Base-by-base conservation (phyloP, 2,888 invertebrate genomes). In the Conops quadrifasciatus region DNA sequence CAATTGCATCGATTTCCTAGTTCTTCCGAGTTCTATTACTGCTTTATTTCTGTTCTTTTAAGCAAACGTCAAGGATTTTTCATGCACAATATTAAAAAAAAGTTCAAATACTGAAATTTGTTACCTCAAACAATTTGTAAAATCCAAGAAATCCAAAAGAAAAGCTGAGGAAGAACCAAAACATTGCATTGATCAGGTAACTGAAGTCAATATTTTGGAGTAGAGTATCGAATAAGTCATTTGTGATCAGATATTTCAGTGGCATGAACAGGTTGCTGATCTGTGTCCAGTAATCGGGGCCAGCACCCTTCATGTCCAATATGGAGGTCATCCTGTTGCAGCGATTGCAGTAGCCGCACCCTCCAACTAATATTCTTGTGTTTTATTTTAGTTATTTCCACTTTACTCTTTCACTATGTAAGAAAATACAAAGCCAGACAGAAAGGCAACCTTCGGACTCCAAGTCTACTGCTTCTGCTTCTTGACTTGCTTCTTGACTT, bases 231-330 rank as follows among this genome's bases (percentile, higher is more conserved):
- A 84, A 83, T 21, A 81, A 81, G 62, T 83, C 80, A 72, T 80
- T 81, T 36, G 80, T 80, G 11, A 85, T 81, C 68, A 86, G 78
- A 76, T 83, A 83, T 72, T 84, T 84, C 1, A 85, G 75, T 66
- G 86, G 86, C 71, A 83, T 75, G 75, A 85, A 84, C 73, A 85
- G 83, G 71, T 85, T 85, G 53, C 82, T 80, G 7, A 86, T 79
- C 73, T 86, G 86, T 36, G 82, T 79, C 83, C 85, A 85, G 71
- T 84, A 79, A 45, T 84, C 83, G 73, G 81, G 81, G 81, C 74
- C 81, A 36, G 36, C 36, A 36, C 73, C 78, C 76, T 82, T 80
- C 79, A 84, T 82, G 74, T 86, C 86, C 79, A 85, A 77, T 75
- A 85, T 85, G 73, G 85, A 86, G 75, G 85, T 81, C 83, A 83